Evolutionary conservation across 2,113 vertebrate genomes (phyloP).

Genomic region (Nannobrachium achirus): DNA sequence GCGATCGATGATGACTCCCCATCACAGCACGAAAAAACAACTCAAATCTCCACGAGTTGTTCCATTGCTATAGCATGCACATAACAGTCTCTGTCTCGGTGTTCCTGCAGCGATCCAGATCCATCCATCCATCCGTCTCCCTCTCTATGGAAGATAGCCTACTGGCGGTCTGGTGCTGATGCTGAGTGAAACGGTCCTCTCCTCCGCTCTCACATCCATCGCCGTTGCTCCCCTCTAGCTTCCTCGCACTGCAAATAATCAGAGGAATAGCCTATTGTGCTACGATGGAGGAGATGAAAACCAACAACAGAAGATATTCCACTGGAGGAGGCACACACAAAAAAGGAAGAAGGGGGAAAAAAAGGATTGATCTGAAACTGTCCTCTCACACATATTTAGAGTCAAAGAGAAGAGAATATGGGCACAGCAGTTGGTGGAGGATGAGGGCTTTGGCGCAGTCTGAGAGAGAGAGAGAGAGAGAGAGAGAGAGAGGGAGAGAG

Average conservation of each 20-base stretch:
- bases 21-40: too few relatives aligned
- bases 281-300: background rate
- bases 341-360: too few relatives aligned
- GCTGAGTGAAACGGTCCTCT: background rate
- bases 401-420: constrained; percentile 1
- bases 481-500: constrained; percentile 33
- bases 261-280: constrained; percentile 3
- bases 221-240: background rate
- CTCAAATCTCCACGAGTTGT: too few relatives aligned
- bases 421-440: background rate
- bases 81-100: too few relatives aligned
- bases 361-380: background rate
- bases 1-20: background rate
- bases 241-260: background rate
- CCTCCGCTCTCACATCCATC: background rate
- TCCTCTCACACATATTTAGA: background rate
- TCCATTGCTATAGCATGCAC: too few relatives aligned
- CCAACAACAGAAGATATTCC: constrained; percentile 19
- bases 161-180: background rate
- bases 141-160: background rate
- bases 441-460: background rate
- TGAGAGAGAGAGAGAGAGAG: constrained; percentile 26
- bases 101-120: too few relatives aligned
- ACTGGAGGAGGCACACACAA: constrained; percentile 11
- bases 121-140: background rate